Conservation (phyloP, 2,888 invertebrate genomes). For the Tupiocoris notatus region DNA sequence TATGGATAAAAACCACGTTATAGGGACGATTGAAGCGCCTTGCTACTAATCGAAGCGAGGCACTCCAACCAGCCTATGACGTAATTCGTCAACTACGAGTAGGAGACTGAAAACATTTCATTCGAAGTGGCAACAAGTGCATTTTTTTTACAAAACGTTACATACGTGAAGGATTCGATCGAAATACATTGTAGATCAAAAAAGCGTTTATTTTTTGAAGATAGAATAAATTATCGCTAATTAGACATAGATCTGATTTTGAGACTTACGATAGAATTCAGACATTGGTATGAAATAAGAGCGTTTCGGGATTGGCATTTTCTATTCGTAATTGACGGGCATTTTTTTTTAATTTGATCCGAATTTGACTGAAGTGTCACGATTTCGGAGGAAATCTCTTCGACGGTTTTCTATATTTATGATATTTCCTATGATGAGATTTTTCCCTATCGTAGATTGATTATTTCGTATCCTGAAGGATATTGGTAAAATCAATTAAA, state of each 20-base stretch:
- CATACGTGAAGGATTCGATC: background rate
- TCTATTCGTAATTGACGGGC: no score
- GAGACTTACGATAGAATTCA: background rate
- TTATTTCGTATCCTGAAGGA: no score
- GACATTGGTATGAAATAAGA: no score
- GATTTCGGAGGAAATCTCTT: no score
- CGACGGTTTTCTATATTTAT: no score
- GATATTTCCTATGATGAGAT: no score
- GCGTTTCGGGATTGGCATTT: no score
- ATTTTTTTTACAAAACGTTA: background rate
- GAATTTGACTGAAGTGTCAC: no score
- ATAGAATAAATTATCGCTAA: background rate
- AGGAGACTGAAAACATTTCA: background rate
- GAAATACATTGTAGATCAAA: background rate
- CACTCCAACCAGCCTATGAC: slow-evolving; percentile 28
- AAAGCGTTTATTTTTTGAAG: background rate
- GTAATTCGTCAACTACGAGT: background rate
- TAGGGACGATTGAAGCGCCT: background rate
- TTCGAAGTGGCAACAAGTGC: background rate
- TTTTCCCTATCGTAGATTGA: no score
- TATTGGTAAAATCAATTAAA: no score
- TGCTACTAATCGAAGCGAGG: background rate
- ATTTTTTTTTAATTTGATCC: no score
- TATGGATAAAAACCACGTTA: no score
- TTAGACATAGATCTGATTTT: background rate